phyloP scores from a whole-genome alignment of 2,888 invertebrate genomes.

The Psylliodes chrysocephalus region DNA sequence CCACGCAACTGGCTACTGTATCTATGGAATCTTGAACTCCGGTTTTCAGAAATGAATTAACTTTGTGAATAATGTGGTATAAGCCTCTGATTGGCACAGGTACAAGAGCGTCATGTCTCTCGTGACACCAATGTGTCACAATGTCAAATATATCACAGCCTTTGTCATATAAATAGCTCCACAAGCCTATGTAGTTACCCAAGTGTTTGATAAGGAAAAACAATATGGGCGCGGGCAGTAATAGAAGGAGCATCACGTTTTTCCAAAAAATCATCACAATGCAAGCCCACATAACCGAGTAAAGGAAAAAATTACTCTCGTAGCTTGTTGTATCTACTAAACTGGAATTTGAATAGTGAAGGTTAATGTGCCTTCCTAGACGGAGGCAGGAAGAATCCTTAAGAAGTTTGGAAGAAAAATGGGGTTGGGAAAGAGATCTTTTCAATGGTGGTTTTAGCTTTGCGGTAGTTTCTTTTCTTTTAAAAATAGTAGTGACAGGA shows the following conservation, averaged over 20 bases:
- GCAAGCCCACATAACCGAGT: conserved; percentile 83
- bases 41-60: conserved; percentile 72
- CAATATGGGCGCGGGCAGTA: conserved; percentile 80
- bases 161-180: conserved; percentile 65
- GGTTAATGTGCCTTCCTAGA: conserved; percentile 43
- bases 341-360: conserved; percentile 44
- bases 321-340: conserved; percentile 63
- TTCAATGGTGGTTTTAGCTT: conserved; percentile 43
- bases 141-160: conserved; percentile 44
- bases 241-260: conserved; percentile 82
- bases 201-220: conserved; percentile 73
- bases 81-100: conserved; percentile 84
- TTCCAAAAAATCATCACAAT: conserved; percentile 87
- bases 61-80: conserved; percentile 74
- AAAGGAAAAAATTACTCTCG: conserved; percentile 78
- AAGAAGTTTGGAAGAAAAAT: conserved; percentile 36
- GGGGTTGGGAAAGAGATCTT: conserved; percentile 60
- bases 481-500: conserved; percentile 4
- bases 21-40: conserved; percentile 82
- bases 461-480: conserved; percentile 24
- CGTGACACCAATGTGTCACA: conserved; percentile 70
- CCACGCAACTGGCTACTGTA: conserved; percentile 85
- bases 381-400: conserved; percentile 30
- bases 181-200: conserved; percentile 67
- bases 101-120: conserved; percentile 75